phyloP scores from a whole-genome alignment of 2,888 invertebrate species.

The Microplitis manilae region DNA sequence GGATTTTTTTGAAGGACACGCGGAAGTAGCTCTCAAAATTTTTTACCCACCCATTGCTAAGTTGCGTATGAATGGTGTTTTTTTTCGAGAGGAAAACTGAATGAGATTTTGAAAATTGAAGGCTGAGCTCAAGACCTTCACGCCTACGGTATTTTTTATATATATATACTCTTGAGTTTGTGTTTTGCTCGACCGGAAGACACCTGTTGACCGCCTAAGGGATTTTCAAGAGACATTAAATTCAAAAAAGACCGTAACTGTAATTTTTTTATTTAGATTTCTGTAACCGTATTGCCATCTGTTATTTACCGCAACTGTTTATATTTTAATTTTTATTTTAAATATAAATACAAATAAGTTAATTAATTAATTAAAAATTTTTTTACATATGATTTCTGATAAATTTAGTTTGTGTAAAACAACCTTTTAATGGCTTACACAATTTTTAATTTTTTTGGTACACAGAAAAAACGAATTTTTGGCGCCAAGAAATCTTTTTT shows the following conservation, averaged over 20 bases:
- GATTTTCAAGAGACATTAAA: constrained; percentile 43
- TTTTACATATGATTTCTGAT: no score
- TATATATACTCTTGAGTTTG: constrained; percentile 9
- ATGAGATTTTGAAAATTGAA: neutral
- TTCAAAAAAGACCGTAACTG: constrained; percentile 44
- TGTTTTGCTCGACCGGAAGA: constrained; percentile 57
- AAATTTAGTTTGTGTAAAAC: no score
- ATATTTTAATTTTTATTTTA: neutral
- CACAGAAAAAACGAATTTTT: no score
- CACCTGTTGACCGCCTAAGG: constrained; percentile 64
- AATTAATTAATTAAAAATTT: constrained; percentile 26
- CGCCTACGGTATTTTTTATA: no score
- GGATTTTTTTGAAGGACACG: constrained; percentile 9
- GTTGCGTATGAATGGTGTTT: no score
- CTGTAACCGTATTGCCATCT: constrained; percentile 63
- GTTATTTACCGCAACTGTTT: constrained; percentile 44
- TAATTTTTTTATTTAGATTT: constrained; percentile 58
- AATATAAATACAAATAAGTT: neutral
- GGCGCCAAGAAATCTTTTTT: no score
- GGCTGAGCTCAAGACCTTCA: neutral
- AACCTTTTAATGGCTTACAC: no score
- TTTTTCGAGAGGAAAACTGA: neutral
- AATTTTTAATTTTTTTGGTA: no score
- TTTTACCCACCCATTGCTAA: neutral
- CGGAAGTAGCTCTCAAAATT: neutral